These are phyloP conservation scores for Lagothrix lagotricha DNA, from an alignment of 2,797 vertebrate species.

Conservation along the genomic window DNA sequence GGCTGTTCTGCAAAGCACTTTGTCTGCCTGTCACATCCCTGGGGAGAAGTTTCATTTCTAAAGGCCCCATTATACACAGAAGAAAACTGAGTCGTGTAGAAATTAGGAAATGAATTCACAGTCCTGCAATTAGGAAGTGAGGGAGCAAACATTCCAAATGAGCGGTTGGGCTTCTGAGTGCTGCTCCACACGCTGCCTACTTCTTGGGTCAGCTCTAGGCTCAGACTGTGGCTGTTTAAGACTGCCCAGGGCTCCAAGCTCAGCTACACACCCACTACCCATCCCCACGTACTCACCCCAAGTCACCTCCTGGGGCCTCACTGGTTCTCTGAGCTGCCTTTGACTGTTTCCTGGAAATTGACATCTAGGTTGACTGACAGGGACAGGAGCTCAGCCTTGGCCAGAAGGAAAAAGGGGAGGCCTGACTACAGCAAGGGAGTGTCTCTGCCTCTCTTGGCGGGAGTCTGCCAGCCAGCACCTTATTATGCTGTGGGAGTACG, in stretches of 20 bases:
- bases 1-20: background rate
- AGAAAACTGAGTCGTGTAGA: background rate
- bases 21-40: background rate
- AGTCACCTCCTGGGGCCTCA: background rate
- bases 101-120: background rate
- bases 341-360: background rate
- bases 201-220: too few species aligned
- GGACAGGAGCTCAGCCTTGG: slow-evolving; percentile 5
- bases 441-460: background rate
- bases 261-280: background rate
- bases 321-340: background rate
- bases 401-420: slow-evolving; percentile 21
- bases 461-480: slow-evolving; percentile 6
- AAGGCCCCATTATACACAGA: background rate
- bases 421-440: background rate
- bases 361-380: slow-evolving; percentile 31
- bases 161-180: background rate
- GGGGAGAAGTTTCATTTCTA: background rate
- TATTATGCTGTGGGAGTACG: background rate
- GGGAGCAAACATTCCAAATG: background rate
- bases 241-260: background rate
- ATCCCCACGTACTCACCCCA: background rate
- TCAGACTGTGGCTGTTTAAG: too few species aligned
- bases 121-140: background rate
- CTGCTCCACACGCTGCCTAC: background rate